Base-by-base conservation (phyloP, 2,888 invertebrate species). In the Penaeus monodon region DNA sequence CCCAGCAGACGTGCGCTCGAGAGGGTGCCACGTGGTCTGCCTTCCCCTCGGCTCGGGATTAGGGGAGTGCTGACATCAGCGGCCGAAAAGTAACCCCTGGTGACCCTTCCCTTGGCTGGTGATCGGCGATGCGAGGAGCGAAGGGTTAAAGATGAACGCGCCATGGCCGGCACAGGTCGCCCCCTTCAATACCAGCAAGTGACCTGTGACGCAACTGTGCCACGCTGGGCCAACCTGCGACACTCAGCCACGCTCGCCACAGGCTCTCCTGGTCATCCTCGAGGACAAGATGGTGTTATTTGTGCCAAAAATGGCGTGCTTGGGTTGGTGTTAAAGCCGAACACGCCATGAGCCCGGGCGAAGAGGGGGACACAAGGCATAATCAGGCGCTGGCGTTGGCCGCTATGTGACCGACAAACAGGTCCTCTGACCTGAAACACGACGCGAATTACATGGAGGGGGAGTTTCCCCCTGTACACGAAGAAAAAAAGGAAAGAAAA, bases 151-250 rank as follows among this genome's bases (percentile, higher is more conserved):
- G 70, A 70, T 33, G 70, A 70, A 14, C 70, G 24, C 33, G 70
- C 70, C 70, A 70, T 57, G 57, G 33, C 70, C 70, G 33, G 70
- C 70, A 14, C 70, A 70, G 33, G 70, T 27, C 70, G 27, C 70
- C 70, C 33, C 27, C 70, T 70, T 70, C 70, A 33, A 17, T 33
- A 70, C 70, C 70, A 70, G 70, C 70, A 27, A 70, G 33, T 70
- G 70, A 70, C 70, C 70, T 70, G 70, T 70, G 70, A 70, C 70
- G 70, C 70, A 70, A 70, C 33, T 27, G 70, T 70, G 70, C 70
- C 33, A 70, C 33, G 70, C n/a, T 70, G 70, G 70, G 70, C 33
- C 70, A 27, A 17, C 70, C 70, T 70, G 29, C 70, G 33, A 33
- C 70, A 17, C 70, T 33, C 70, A 70, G n/a, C 27, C 70, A 29